Evolutionary conservation across 2,113 vertebrate genomes (phyloP), one percentile per base, ranked within the genome.

Genomic region (Hirundichthys speculiger): DNA sequence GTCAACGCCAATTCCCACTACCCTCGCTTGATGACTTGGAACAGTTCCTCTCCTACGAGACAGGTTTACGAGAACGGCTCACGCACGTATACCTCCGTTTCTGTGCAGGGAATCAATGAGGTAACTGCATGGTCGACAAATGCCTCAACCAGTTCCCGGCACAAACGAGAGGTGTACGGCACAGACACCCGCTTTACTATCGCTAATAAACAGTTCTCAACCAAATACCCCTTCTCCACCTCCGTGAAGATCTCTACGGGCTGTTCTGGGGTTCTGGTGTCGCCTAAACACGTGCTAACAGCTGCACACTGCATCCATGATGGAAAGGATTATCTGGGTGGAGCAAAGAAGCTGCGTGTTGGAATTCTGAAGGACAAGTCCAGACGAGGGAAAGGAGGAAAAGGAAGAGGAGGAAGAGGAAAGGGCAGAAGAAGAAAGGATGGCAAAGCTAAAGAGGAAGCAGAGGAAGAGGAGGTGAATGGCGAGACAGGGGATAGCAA

Each of bases 301-400:
- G 96, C 98, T 0, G 98, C 98, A 43, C 98, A 98, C 86, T 99
- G 98, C 19, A 87, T 99, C 53, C 98, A 99, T 2, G 85, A 98
- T 0, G 96, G 98, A 8, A 92, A 86, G 46, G 95, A 96, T 77
- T 99, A 98, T 7, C 75, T 98, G 3, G 93, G 92, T 27, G 96
- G 95, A 19, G 94, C 84, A 48, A 92, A 91, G 61, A 97, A 93
- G 59, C 91, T 99, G 9, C 91, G 96, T 3, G 96, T 98, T 1
- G 98, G 96, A 1, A 57, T 99, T 65, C 80, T 99, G 75, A 98
- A 93, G 77, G 89, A 92, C 0, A 94, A 94, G 65, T 94, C 93
- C 19, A 94, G 93, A 59, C 83, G 94, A 0, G 87, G 86, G 68
- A 58, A 89, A 84, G 82, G 91, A 67, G 71, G 89, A 73, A 69